A percentile compares a stretch with the other conserved stretches of the same genome.
Evolutionary conservation across 2,113 vertebrate genomes (phyloP).

Genomic region (Hepsetus odoe): DNA sequence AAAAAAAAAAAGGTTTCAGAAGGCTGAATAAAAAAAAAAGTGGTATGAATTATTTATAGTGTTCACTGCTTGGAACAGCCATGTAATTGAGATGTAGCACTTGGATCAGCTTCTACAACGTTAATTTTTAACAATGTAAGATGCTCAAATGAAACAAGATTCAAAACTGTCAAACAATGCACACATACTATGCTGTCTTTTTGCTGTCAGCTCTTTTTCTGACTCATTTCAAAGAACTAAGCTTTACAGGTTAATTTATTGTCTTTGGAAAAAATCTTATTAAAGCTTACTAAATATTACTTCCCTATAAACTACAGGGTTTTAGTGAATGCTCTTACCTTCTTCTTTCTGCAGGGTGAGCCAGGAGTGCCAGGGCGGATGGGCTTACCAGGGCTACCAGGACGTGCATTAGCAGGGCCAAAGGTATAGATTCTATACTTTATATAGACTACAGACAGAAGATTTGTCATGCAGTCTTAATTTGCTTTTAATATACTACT

Average conservation of each 20-base stretch:
- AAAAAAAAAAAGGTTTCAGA: neutral
- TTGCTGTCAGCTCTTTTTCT: too few relatives aligned
- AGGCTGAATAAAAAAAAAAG: neutral
- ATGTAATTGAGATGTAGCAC: too few relatives aligned
- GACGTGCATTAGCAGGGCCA: slow-evolving; percentile 80
- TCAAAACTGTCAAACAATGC: neutral
- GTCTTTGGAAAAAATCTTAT: too few relatives aligned
- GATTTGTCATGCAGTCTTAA: neutral
- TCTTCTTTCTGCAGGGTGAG: slow-evolving; percentile 77
- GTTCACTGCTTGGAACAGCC: too few relatives aligned
- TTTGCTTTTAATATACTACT: too few relatives aligned
- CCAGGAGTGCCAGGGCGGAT: slow-evolving; percentile 79
- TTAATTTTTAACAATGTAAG: neutral
- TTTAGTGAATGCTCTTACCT: neutral
- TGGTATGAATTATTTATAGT: too few relatives aligned
- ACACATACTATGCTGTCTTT: too few relatives aligned
- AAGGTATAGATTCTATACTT: too few relatives aligned
- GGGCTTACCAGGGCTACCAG: slow-evolving; percentile 82
- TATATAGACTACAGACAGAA: too few relatives aligned
- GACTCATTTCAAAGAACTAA: too few relatives aligned
- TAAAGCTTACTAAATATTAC: neutral
- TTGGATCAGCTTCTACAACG: too few relatives aligned
- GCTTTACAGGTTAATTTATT: too few relatives aligned
- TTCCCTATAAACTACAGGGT: neutral
- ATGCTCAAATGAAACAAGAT: neutral